Evolutionary conservation across 2,888 invertebrate species (phyloP), one percentile per base, ranked within the genome.

Genomic region (Poecilobothrus nobilitatus): DNA sequence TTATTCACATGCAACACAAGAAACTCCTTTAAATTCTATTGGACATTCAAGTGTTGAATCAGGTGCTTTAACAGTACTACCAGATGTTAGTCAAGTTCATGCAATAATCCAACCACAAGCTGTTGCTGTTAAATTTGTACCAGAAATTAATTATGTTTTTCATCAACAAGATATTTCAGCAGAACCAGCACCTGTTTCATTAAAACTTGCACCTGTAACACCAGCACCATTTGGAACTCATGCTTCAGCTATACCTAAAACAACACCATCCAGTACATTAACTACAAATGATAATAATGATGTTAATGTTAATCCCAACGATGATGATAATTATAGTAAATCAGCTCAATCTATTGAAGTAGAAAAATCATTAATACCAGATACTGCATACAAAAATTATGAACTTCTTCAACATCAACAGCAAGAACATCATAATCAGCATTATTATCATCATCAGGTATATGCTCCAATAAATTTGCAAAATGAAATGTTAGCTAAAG

Each of bases 131-230:
- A 65, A 68, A 68, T 27, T 27, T 27, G 65, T 67, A 18, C 70
- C 70, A 33, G 63, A 70, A 68, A 68, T 70, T 67, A 63, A 70
- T 68, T 68, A 70, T 63, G 70, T 67, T 65, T 68, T 70, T 66
- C 66, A 70, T 53, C 67, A 70, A 65, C 67, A 70, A 65, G 67
- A 68, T 15, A 22, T 15, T 27, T 4, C 63, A 27, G 27, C 63
- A 22, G 9, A n/a, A 8, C 3, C 12, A 63, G 1, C 63, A 15
- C 18, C 18, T n/a, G 27, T 15, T 18, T 18, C 63, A 18, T 27
- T 27, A 63, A 33, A 22, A 63, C 7, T 33, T 27, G 6, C 68
- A 65, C 1, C 33, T 53, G 20, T 9, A 4, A 2, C 44, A 44
- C 12, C 66, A 12, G 7, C 9, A 21, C 9, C 44, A 66, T 4